Evolutionary conservation across 2,797 vertebrate genomes (phyloP).

Genomic region (Eulemur coronatus): DNA sequence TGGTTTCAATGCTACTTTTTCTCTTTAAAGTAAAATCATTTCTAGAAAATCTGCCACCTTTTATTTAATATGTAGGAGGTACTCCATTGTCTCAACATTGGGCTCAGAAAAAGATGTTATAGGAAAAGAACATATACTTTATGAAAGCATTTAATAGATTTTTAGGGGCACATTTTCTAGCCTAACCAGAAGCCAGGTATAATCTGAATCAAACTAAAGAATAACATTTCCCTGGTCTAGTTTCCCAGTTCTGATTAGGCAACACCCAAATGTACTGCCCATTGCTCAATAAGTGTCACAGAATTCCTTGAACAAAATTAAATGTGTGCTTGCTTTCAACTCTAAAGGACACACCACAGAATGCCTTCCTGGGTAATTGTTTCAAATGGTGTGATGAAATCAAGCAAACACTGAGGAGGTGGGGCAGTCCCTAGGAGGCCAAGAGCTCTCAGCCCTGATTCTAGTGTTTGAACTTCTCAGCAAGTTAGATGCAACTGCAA

Average conservation of each 20-base stretch:
- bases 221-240: not conserved
- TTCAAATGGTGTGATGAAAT: conserved; percentile 3
- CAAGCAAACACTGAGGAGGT: not conserved
- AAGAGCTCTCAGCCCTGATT: not conserved
- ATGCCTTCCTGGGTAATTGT: not conserved
- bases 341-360: not conserved
- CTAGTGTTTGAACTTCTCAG: not conserved
- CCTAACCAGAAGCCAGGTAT: conserved; percentile 24
- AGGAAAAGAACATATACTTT: not conserved
- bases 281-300: conserved; percentile 41
- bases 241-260: conserved; percentile 10
- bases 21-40: conserved; percentile 62
- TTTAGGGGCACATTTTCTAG: not conserved
- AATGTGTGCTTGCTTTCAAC: conserved; percentile 1
- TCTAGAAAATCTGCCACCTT: conserved; percentile 56
- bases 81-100: not conserved
- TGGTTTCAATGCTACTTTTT: conserved; percentile 47
- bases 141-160: not conserved
- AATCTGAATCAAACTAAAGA: conserved; percentile 46
- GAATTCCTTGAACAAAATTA: conserved; percentile 42
- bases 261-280: conserved; percentile 14
- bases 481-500: not conserved
- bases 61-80: conserved; percentile 9
- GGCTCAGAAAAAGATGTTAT: not conserved
- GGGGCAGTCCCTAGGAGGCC: not conserved